Base-by-base conservation (phyloP, 2,113 vertebrate species). In the Sceloporus tristichus region DNA sequence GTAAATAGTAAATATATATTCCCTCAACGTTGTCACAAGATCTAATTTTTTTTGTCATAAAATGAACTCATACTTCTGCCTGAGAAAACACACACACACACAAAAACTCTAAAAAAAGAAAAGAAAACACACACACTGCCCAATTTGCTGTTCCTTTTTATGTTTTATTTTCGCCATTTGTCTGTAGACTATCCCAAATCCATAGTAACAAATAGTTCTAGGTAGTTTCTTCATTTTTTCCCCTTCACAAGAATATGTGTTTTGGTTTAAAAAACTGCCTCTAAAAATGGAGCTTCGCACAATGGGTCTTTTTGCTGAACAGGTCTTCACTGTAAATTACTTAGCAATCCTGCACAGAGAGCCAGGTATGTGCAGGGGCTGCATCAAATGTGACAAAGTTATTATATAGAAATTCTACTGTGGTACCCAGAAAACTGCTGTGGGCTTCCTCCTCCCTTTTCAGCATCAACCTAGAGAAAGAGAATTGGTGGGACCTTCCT, bases 1-100 rank as follows among this genome's bases (percentile, higher is more conserved):
- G 0, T 59, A 71, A 82, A 84, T 84, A 82, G 85, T 40, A 82
- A 89, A 82, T 48, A 77, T 82, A 87, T 80, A n/a, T 54, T 65
- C 9, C 59, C 74, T 90, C 80, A 62, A 68, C 88, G 23, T 59
- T 91, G 85, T 78, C 75, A 85, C 5, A 85, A 88, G 7, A 34
- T 87, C 85, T 1, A 16, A 1, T 8, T 82, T 84, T 81, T 80
- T 0, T n/a, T 90, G 0, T 42, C 0, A 38, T 9, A 84, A 84
- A 2, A 54, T 0, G 0, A 76, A 73, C 0, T 2, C 42, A 81
- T 10, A 23, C 83, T 88, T 87, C 0, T 6, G 29, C 78, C 9
- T 80, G 5, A 34, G 85, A 70, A 54, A 85, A 85, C 73, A 77
- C 29, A 59, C n/a, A 53, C 40, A 40, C 34, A 77, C 29, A 59